Evolutionary conservation across 1,140 invertebrate genomes (phyloP).

Genomic region (Panulirus ornatus): DNA sequence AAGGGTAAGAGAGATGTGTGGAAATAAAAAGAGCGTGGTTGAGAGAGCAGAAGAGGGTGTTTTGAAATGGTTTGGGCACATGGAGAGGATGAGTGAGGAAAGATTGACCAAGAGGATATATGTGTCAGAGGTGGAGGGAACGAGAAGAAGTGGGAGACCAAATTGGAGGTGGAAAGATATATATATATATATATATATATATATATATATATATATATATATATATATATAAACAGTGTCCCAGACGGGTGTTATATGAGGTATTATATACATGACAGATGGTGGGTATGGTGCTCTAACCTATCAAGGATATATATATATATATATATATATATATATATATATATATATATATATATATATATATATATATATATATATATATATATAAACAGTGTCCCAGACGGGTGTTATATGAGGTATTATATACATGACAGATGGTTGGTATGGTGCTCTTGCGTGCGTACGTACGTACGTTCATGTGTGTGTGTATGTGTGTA

Average conservation of each 20-base stretch:
- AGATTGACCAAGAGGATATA: not conserved
- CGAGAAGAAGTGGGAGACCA: too few species aligned
- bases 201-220: not conserved
- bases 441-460: not conserved
- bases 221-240: too few species aligned
- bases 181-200: not conserved
- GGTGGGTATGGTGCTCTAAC: too few species aligned
- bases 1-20: too few species aligned
- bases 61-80: too few species aligned
- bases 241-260: too few species aligned
- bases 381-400: too few species aligned
- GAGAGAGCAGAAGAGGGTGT: too few species aligned
- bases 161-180: too few species aligned
- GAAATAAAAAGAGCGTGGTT: too few species aligned
- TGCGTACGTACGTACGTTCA: not conserved
- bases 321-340: conserved; percentile 39
- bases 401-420: not conserved
- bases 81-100: not conserved
- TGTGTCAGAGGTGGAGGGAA: too few species aligned
- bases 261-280: too few species aligned
- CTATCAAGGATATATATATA: not conserved
- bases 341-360: conserved; percentile 24
- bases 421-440: not conserved
- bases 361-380: conserved; percentile 28
- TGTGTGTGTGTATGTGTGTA: not conserved